Conservation (phyloP, 2,113 vertebrate genomes). For the Stigmatopora nigra region DNA sequence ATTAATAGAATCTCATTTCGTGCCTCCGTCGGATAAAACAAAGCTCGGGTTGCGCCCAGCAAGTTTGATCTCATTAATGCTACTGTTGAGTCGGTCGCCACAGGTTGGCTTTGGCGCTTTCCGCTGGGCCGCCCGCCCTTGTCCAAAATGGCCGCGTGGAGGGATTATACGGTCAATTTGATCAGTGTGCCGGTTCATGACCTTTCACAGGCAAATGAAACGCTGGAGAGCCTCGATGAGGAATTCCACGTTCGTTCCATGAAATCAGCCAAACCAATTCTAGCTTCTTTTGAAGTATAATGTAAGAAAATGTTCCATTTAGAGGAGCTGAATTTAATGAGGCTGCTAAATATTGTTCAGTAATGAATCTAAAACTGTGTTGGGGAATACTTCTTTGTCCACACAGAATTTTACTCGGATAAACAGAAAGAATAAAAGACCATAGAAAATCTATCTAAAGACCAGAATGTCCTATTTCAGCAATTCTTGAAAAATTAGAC, state of each 20-base stretch:
- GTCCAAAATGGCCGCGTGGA: slow-evolving; percentile 18
- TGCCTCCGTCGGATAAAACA: slow-evolving; percentile 70
- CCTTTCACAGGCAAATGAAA: slow-evolving; percentile 52
- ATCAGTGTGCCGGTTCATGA: slow-evolving; percentile 36
- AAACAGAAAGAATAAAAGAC: no score
- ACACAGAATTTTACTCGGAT: no score
- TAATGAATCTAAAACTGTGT: neutral
- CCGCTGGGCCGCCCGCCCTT: slow-evolving; percentile 16
- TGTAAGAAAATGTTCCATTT: neutral
- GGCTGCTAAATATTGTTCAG: no score
- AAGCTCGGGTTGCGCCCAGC: slow-evolving; percentile 66
- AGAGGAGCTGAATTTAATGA: neutral
- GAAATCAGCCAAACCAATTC: slow-evolving; percentile 44
- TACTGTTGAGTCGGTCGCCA: slow-evolving; percentile 52
- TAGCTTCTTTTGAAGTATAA: neutral
- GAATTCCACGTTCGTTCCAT: slow-evolving; percentile 33
- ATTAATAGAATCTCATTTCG: slow-evolving; percentile 77
- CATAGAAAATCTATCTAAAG: no score
- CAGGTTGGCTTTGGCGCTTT: slow-evolving; percentile 22
- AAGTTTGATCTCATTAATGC: slow-evolving; percentile 68
- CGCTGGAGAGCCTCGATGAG: slow-evolving; percentile 45
- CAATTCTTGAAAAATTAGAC: no score
- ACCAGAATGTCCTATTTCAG: no score
- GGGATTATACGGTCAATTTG: slow-evolving; percentile 34
- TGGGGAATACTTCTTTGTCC: no score